Evolutionary conservation across 2,113 vertebrate species (phyloP).

Genomic region (Dasypus novemcinctus): DNA sequence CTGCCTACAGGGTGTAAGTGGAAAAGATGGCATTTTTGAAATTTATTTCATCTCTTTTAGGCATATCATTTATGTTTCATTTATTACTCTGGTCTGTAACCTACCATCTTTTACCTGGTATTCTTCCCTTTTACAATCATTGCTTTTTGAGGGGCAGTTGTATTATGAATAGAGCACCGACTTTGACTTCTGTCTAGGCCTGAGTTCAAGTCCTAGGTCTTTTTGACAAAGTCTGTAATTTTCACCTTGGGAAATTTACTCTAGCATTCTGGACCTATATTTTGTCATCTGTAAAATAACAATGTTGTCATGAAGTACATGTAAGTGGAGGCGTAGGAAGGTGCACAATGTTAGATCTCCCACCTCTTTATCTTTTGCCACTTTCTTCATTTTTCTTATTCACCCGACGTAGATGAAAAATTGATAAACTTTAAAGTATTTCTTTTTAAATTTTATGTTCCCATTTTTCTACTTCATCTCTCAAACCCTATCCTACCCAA

Average conservation of each 20-base stretch:
- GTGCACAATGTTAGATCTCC: not conserved
- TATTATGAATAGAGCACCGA: not conserved
- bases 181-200: not conserved
- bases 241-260: not conserved
- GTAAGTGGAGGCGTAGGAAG: not conserved
- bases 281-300: not conserved
- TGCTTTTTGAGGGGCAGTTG: not conserved
- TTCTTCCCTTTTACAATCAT: not conserved
- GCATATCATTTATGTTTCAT: not conserved
- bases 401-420: not conserved
- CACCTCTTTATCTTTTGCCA: not conserved
- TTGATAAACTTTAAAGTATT: not conserved
- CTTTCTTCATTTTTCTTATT: not conserved
- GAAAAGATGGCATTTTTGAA: not conserved
- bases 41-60: not conserved
- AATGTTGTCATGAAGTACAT: not conserved
- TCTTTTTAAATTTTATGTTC: not conserved
- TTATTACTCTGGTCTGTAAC: not conserved
- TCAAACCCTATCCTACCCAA: not conserved
- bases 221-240: not conserved
- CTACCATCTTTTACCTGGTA: not conserved
- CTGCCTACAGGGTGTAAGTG: not conserved
- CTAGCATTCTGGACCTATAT: constrained; percentile 20
- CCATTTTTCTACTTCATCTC: not conserved
- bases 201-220: not conserved